Evolutionary conservation across 2,113 vertebrate genomes (phyloP).

Genomic region (Pholis gunnellus): DNA sequence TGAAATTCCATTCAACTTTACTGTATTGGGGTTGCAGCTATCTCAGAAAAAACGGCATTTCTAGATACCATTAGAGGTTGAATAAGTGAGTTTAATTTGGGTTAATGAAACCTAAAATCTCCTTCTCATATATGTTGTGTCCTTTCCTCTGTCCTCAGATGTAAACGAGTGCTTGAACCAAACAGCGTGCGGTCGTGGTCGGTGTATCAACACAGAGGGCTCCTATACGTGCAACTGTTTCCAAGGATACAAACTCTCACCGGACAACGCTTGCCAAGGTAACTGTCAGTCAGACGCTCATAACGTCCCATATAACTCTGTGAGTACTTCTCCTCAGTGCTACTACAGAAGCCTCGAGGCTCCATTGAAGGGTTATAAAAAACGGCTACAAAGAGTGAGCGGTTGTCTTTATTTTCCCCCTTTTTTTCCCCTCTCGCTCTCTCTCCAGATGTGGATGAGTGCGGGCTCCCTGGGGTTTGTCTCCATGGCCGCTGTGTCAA

Average conservation of each 20-base stretch:
- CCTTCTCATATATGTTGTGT: not conserved
- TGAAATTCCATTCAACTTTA: not conserved
- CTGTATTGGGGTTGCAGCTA: not conserved
- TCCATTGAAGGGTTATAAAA: slow-evolving; percentile 35
- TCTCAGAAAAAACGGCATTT: not conserved
- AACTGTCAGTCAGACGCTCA: slow-evolving; percentile 34
- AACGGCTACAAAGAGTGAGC: slow-evolving; percentile 41
- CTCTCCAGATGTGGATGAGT: slow-evolving; percentile 89
- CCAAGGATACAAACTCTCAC: slow-evolving; percentile 77
- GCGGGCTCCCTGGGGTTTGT: slow-evolving; percentile 84
- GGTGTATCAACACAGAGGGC: slow-evolving; percentile 83
- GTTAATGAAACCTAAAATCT: not conserved
- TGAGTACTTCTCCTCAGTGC: slow-evolving; percentile 41
- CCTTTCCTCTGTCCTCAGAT: slow-evolving; percentile 69
- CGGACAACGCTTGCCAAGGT: slow-evolving; percentile 81
- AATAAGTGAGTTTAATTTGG: not conserved
- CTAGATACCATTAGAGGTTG: not conserved
- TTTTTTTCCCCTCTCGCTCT: not conserved
- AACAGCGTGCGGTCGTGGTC: slow-evolving; percentile 75
- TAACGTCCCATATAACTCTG: slow-evolving; percentile 3
- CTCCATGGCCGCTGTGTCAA: slow-evolving; percentile 88
- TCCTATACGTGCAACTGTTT: slow-evolving; percentile 84
- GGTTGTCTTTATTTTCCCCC: slow-evolving; percentile 50
- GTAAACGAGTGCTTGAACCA: slow-evolving; percentile 82
- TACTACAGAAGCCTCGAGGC: slow-evolving; percentile 47